Evolutionary conservation across 2,888 invertebrate genomes (phyloP).

Genomic region (Caenorhabditis uteleia): DNA sequence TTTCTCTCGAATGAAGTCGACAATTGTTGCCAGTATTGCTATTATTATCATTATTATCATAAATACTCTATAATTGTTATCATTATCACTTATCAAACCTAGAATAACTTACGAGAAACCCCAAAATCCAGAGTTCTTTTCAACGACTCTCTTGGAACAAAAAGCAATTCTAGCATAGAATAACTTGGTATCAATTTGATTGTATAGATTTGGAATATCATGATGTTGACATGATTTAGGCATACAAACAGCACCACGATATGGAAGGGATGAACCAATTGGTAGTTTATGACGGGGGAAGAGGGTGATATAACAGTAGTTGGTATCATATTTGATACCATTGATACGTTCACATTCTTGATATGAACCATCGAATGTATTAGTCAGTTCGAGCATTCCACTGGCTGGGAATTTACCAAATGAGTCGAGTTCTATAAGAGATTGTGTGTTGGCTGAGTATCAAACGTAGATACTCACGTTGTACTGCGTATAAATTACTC

Average conservation of each 20-base stretch:
- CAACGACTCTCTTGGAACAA: not conserved
- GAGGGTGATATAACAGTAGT: conserved; percentile 37
- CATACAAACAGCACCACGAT: too few relatives aligned
- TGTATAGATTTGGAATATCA: conserved; percentile 22
- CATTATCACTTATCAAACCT: not conserved
- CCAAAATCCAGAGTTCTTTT: not conserved
- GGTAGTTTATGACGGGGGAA: too few relatives aligned
- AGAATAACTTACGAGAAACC: conserved; percentile 13
- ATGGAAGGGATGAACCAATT: too few relatives aligned
- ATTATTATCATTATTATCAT: too few relatives aligned
- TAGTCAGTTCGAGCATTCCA: conserved; percentile 16
- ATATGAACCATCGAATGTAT: conserved; percentile 29
- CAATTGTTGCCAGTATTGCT: too few relatives aligned
- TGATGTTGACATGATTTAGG: conserved; percentile 11
- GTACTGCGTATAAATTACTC: conserved; percentile 19
- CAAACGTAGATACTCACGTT: conserved; percentile 7
- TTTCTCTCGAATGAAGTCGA: too few relatives aligned
- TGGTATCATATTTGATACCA: conserved; percentile 19
- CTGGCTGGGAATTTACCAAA: conserved; percentile 18
- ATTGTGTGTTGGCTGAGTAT: not conserved
- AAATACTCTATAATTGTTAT: too few relatives aligned
- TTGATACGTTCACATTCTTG: conserved; percentile 27
- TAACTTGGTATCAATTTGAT: too few relatives aligned
- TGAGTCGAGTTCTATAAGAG: conserved; percentile 18
- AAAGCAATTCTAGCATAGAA: too few relatives aligned